These are phyloP conservation scores for Apogon hyalosoma DNA, from an alignment of 2,797 vertebrate species.

Conservation along the genomic window DNA sequence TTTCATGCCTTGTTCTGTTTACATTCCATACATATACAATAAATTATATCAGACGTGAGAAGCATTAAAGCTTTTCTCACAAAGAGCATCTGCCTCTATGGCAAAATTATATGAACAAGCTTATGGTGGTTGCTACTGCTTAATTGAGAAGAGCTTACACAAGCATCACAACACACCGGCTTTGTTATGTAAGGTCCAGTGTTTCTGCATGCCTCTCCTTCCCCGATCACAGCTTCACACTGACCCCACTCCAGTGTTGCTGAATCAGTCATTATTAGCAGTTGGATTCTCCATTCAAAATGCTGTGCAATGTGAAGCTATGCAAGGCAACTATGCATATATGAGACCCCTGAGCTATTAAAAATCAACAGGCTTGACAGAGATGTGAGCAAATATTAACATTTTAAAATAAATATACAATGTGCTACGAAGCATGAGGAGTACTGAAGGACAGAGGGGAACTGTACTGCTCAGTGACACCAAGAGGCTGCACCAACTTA, in stretches of 20 bases:
- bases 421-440: background rate
- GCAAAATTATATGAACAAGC: constrained; percentile 24
- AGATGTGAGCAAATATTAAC: constrained; percentile 9
- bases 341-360: constrained; percentile 11
- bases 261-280: constrained; percentile 62
- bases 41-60: constrained; percentile 14
- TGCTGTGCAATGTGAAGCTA: constrained; percentile 1
- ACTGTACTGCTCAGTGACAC: background rate
- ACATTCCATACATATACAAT: constrained; percentile 24
- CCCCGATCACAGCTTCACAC: constrained; percentile 53
- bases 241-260: constrained; percentile 56
- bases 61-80: constrained; percentile 13
- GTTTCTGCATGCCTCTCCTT: constrained; percentile 60
- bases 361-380: constrained; percentile 5
- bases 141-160: constrained; percentile 68
- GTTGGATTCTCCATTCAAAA: constrained; percentile 25
- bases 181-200: constrained; percentile 74
- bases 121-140: constrained; percentile 40
- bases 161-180: constrained; percentile 70
- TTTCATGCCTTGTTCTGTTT: constrained; percentile 22
- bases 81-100: constrained; percentile 20
- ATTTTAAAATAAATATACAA: constrained; percentile 10
- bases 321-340: background rate
- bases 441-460: background rate
- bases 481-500: background rate